Conservation (phyloP, 1,140 invertebrate species). For the Euglossa dilemma region DNA sequence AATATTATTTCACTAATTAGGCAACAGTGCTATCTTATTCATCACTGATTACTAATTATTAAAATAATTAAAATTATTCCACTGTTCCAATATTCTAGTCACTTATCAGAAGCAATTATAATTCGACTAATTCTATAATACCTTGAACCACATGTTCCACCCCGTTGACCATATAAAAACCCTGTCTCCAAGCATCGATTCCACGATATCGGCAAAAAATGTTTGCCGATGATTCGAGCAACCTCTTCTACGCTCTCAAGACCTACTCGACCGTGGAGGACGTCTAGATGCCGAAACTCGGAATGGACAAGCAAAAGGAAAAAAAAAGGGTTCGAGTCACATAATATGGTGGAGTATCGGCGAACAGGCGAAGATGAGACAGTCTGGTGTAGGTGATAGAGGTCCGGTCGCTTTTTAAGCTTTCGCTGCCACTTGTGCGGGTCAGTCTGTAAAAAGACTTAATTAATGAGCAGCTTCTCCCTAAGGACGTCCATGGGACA, state of each 20-base stretch:
- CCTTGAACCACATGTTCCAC: no score
- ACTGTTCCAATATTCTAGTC: no score
- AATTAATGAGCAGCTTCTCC: conserved; percentile 81
- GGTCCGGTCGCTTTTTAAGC: conserved; percentile 70
- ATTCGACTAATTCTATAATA: no score
- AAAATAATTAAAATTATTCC: no score
- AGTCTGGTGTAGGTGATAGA: conserved; percentile 35
- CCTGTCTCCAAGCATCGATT: no score
- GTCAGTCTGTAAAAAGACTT: conserved; percentile 82
- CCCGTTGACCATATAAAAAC: no score
- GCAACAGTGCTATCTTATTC: no score
- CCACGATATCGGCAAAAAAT: no score
- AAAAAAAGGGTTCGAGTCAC: conserved; percentile 1
- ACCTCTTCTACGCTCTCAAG: not conserved
- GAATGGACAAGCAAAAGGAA: conserved; percentile 3
- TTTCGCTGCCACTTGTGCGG: conserved; percentile 79
- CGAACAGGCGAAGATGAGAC: conserved; percentile 52
- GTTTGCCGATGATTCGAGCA: no score
- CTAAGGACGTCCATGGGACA: conserved; percentile 77
- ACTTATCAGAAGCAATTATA: no score
- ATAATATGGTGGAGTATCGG: conserved; percentile 51
- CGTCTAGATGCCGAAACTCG: not conserved
- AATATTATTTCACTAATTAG: no score
- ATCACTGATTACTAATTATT: no score
- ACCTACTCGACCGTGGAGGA: not conserved